Evolutionary conservation across 1,140 invertebrate genomes (phyloP), one percentile per base, ranked within the genome.

Genomic region (Sinonovacula constricta): DNA sequence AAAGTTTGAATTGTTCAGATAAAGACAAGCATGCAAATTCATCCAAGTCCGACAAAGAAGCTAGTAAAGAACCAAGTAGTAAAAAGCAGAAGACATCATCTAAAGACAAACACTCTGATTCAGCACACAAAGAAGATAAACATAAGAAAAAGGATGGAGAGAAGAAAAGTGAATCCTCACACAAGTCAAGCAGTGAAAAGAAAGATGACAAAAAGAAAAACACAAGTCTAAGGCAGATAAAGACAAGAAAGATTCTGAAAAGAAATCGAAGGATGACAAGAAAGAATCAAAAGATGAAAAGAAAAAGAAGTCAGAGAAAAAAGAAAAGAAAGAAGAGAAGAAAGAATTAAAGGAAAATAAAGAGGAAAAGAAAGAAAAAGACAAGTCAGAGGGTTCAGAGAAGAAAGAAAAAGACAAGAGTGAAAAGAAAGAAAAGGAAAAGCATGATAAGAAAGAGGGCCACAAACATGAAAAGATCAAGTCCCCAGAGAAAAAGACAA

Each of bases 281-380:
- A 75, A 71, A 62, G 63, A 80, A 24, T 22, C 33, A 7, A 74
- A 80, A 39, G 79, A 72, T 81, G 84, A 81, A 83, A 83, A 63
- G 51, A 69, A 60, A 60, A 89, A 71, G 51, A 68, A 66, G 30
- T 28, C 33, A 33, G 57, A 74, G 54, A 68, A 74, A 60, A 51
- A 77, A 22, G 36, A 76, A 14, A 66, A 59, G 56, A 28, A 59
- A 28, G 28, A 65, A 57, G 65, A 78, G 14, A 60, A 78, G 18
- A 78, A 68, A 54, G 57, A 68, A 28, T 49, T 69, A 22, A 68
- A 68, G 26, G 28, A 26, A 53, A 65, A 33, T 34, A 75, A 75
- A 70, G 62, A 60, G 56, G 77, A 77, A 56, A 81, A 68, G 33
- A 75, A 57, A 28, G 53, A 53, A n/a, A 45, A 53, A 7, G 49